Percentiles rank a stretch among this genome's conserved stretches.
Conservation (phyloP, 2,797 vertebrate species). For the Propithecus perrieri region DNA sequence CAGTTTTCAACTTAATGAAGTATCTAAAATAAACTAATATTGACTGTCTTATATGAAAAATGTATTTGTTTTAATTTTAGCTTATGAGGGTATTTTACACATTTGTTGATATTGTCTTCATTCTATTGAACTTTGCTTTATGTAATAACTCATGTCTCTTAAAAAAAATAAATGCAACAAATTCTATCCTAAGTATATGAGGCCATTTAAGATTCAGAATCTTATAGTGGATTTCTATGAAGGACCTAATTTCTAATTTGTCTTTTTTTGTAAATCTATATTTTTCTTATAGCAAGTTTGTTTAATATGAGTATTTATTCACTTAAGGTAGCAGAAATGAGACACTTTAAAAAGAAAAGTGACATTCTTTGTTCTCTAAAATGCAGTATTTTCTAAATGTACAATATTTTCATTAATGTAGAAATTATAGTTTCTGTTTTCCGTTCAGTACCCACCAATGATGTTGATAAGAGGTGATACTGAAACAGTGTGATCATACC, state of each 20-base stretch:
- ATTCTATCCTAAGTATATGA: constrained; percentile 25
- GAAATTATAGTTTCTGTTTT: constrained; percentile 1
- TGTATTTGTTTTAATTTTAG: not conserved
- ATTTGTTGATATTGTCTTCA: not conserved
- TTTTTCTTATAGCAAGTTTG: not conserved
- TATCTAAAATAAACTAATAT: not conserved
- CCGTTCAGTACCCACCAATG: not conserved
- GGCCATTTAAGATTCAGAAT: not conserved
- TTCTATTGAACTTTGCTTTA: constrained; percentile 13
- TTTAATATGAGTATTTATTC: not conserved
- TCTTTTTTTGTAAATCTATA: not conserved
- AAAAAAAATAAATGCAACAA: constrained; percentile 40
- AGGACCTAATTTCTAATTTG: not conserved
- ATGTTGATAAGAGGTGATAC: not conserved
- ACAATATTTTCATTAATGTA: not conserved
- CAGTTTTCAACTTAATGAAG: constrained; percentile 22
- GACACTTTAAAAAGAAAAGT: not conserved
- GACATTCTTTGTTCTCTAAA: constrained; percentile 16
- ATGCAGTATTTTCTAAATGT: not conserved
- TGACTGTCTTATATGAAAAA: constrained; percentile 11
- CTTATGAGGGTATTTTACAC: not conserved
- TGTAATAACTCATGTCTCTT: not conserved
- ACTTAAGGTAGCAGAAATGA: constrained; percentile 1
- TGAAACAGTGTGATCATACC: not conserved
- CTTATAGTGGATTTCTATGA: not conserved